These are phyloP conservation scores for Oriolus oriolus DNA, from an alignment of 2,113 vertebrate species.

Conservation along the genomic window DNA sequence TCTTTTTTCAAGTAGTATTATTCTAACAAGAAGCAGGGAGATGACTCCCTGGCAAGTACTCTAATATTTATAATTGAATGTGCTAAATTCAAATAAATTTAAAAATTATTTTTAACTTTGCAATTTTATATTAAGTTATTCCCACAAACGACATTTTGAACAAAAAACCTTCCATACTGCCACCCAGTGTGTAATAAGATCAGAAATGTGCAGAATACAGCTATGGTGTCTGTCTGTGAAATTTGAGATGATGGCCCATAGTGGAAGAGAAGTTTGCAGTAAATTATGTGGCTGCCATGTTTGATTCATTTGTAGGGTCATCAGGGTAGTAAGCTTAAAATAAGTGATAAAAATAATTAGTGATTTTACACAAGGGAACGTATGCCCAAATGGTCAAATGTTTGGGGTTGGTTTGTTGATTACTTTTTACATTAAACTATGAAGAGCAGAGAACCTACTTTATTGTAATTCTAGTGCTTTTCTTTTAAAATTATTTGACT, in stretches of 20 bases:
- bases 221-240: not conserved
- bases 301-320: not conserved
- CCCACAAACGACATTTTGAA: not conserved
- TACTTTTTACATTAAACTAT: not conserved
- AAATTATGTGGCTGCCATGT: not conserved
- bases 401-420: not conserved
- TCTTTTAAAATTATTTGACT: not conserved
- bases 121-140: not conserved
- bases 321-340: not conserved
- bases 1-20: not conserved
- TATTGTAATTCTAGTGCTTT: not conserved
- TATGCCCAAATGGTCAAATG: fast-evolving
- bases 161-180: not conserved
- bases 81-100: not conserved
- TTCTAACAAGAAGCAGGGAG: not conserved
- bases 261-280: not conserved
- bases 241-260: not conserved
- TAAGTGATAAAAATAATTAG: not conserved
- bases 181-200: not conserved
- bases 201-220: not conserved
- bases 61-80: not conserved
- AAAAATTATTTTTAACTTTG: not conserved
- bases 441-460: not conserved
- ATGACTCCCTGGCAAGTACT: not conserved
- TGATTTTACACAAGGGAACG: not conserved